Evolutionary conservation across 2,888 invertebrate genomes (phyloP).

Genomic region (Pandemis corylana): DNA sequence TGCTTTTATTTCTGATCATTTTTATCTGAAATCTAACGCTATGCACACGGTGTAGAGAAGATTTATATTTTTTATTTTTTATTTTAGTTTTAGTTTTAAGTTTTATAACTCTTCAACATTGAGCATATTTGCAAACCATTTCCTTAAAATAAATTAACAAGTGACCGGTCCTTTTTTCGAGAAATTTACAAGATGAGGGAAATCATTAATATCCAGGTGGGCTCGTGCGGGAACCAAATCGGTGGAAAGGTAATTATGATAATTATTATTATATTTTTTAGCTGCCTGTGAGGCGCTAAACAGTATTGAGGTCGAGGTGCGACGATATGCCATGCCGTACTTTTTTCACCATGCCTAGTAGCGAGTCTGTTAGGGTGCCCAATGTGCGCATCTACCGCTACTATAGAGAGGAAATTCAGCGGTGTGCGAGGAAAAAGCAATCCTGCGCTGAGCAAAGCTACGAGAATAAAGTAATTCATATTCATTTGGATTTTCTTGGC

Average conservation of each 20-base stretch:
- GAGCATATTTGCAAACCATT: constrained; percentile 58
- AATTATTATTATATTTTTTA: constrained; percentile 1
- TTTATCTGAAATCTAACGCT: constrained; percentile 68
- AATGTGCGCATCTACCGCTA: too few species aligned
- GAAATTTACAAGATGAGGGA: constrained; percentile 88
- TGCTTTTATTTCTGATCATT: constrained; percentile 51
- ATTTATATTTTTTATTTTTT: constrained; percentile 63
- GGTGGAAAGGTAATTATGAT: constrained; percentile 80
- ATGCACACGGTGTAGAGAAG: constrained; percentile 71
- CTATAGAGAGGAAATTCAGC: too few species aligned
- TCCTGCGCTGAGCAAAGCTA: too few species aligned
- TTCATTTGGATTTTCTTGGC: too few species aligned
- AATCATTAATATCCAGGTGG: constrained; percentile 91
- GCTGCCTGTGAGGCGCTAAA: too few species aligned
- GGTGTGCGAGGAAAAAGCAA: too few species aligned
- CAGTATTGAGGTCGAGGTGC: too few species aligned
- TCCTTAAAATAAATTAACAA: constrained; percentile 68
- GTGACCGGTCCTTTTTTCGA: constrained; percentile 52
- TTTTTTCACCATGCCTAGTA: too few species aligned
- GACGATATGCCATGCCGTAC: too few species aligned
- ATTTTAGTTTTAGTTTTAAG: constrained; percentile 76
- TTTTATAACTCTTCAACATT: constrained; percentile 76
- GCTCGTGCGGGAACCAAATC: constrained; percentile 88
- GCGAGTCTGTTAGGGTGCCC: too few species aligned
- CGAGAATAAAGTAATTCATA: too few species aligned